These are phyloP conservation scores for Nyleta sp. DNA, from an alignment of 2,888 invertebrate genomes.

Conservation along the genomic window DNA sequence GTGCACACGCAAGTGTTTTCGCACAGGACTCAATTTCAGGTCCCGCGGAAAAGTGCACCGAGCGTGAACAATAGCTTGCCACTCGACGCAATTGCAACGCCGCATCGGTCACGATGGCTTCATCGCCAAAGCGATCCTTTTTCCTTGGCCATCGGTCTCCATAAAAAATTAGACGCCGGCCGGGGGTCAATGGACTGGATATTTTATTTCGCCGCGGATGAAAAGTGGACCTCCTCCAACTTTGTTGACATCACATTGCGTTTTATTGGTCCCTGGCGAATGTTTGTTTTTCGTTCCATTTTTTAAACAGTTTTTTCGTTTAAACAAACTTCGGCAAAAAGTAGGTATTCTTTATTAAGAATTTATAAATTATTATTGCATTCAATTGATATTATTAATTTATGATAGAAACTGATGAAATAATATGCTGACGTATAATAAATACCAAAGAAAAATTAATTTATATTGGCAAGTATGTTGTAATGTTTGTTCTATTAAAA, in stretches of 20 bases:
- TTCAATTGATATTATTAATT: no score
- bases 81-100: slow-evolving; percentile 72
- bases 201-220: slow-evolving; percentile 35
- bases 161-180: slow-evolving; percentile 51
- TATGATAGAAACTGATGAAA: no score
- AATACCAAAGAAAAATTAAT: no score
- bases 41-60: slow-evolving; percentile 51
- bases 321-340: no score
- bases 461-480: no score
- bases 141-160: slow-evolving; percentile 32
- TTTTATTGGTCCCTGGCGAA: slow-evolving; percentile 3
- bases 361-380: no score
- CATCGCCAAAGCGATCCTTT: slow-evolving; percentile 35
- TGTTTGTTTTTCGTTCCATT: slow-evolving; percentile 17
- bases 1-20: slow-evolving; percentile 49
- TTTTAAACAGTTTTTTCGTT: slow-evolving; percentile 5
- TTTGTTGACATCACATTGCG: slow-evolving; percentile 19
- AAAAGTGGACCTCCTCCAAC: slow-evolving; percentile 18
- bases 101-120: slow-evolving; percentile 68
- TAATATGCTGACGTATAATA: no score
- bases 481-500: no score
- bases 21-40: slow-evolving; percentile 41
- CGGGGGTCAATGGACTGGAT: slow-evolving; percentile 31
- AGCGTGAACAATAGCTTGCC: slow-evolving; percentile 66
- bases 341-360: no score